A percentile compares a stretch with the other conserved stretches of the same genome.
Evolutionary conservation across 1,140 invertebrate genomes (phyloP).

Genomic region (Aricia agestis): DNA sequence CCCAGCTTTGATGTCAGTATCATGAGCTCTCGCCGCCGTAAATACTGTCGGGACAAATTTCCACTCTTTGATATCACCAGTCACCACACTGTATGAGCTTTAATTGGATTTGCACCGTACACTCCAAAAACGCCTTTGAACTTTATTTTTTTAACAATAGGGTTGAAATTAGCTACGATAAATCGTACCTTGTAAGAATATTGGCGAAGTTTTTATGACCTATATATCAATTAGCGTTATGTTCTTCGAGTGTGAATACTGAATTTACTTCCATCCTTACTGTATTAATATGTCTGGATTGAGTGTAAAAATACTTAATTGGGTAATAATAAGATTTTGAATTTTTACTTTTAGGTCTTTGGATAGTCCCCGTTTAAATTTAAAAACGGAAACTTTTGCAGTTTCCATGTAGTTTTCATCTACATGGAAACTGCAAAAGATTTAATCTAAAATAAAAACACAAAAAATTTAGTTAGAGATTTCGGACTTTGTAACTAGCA

Average conservation of each 20-base stretch:
- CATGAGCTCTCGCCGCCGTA: conserved; percentile 41
- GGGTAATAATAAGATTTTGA: not conserved
- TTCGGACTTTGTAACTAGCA: too few relatives aligned
- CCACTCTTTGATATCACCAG: conserved; percentile 62
- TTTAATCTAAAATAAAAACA: too few relatives aligned
- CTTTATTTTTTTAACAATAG: not conserved
- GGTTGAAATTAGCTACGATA: not conserved
- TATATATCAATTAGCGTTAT: conserved; percentile 2
- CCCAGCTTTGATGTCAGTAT: conserved; percentile 55
- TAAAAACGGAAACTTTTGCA: too few relatives aligned
- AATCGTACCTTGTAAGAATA: not conserved
- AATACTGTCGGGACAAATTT: conserved; percentile 71
- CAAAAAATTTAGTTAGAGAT: too few relatives aligned
- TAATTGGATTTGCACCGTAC: conserved; percentile 56
- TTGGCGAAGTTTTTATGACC: conserved; percentile 28
- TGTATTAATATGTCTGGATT: conserved; percentile 29
- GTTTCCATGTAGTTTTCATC: too few relatives aligned
- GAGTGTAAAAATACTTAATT: not conserved
- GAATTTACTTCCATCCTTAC: conserved; percentile 19
- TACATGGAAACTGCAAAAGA: too few relatives aligned
- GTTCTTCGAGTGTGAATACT: conserved; percentile 6
- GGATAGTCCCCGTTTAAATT: too few relatives aligned
- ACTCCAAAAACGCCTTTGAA: conserved; percentile 8
- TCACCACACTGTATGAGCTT: conserved; percentile 40
- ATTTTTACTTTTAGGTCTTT: too few relatives aligned